Evolutionary conservation across 2,797 vertebrate species (phyloP), one percentile per base, ranked within the genome.

Genomic region (Danio jaintianensis): DNA sequence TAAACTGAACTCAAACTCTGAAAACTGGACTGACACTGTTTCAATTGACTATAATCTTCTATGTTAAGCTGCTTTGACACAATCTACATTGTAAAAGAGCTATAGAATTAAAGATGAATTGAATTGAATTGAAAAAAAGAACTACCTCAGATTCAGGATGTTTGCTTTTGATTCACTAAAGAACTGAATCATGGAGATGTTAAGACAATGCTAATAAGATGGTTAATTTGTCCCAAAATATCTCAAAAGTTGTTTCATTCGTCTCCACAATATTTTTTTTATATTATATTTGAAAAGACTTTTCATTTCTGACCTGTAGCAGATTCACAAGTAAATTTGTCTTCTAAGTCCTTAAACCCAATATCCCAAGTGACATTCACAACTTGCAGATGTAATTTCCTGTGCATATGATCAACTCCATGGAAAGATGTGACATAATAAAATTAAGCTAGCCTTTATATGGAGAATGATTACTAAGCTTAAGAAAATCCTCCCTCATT

Each of bases 401-500:
- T 62, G 56, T 63, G 36, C 20, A 38, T 70, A 75, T 74, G 38
- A 83, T 75, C 56, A 69, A 48, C 47, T 79, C 59, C 4, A 16
- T 50, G 4, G 42, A 52, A 40, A 67, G 81, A 42, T 36, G 64
- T 52, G 61, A 18, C 38, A 45, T 76, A 62, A 71, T 77, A 5
- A 43, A 42, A 55, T 83, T 58, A 80, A 58, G 47, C 47, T 36
- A 18, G 40, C 42, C 50, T 80, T 70, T 69, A 77, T 59, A 67
- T 47, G n/a, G 4, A 70, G 16, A 80, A 75, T 52, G 8, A 67
- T 45, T 70, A 20, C 38, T 55, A 36, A 74, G 47, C 52, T 29
- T 75, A 52, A n/a, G n/a, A 74, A 82, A 70, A 78, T 74, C 74
- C 67, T 74, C 47, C 74, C 67, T 74, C 47, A 71, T 70, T 63